Conservation (phyloP, 1,140 invertebrate species). For the Carposina sasakii region DNA sequence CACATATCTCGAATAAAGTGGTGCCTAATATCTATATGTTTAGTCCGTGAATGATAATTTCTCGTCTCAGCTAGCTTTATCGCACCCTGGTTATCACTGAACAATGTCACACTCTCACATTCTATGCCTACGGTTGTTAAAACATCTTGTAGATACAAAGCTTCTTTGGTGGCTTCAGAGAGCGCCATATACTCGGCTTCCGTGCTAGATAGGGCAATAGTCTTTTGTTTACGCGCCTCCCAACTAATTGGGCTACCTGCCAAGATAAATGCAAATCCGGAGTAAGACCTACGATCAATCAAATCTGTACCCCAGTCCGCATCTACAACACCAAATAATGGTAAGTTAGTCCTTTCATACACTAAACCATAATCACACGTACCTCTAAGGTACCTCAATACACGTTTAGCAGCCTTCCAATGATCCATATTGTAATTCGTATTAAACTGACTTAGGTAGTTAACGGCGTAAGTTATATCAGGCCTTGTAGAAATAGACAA, state of each 20-base stretch:
- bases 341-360: conserved; percentile 28
- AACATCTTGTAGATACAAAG: background rate
- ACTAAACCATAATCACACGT: conserved; percentile 28
- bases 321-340: conserved; percentile 44
- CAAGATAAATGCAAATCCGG: conserved; percentile 29
- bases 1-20: background rate
- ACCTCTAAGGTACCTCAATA: background rate
- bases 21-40: background rate
- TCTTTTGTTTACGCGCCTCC: conserved; percentile 29
- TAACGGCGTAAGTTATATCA: background rate
- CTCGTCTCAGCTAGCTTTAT: background rate
- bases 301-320: conserved; percentile 46
- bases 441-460: conserved; percentile 19
- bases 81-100: background rate
- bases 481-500: background rate
- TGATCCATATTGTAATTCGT: background rate
- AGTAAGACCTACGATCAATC: conserved; percentile 15
- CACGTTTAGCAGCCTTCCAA: background rate
- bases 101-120: background rate
- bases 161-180: background rate
- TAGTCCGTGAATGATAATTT: background rate
- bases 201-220: conserved; percentile 18
- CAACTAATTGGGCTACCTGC: conserved; percentile 25
- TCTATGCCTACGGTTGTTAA: background rate
- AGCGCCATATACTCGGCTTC: conserved; percentile 25